Evolutionary conservation across 2,888 invertebrate species (phyloP).

Genomic region (Parascotia fuliginaria): DNA sequence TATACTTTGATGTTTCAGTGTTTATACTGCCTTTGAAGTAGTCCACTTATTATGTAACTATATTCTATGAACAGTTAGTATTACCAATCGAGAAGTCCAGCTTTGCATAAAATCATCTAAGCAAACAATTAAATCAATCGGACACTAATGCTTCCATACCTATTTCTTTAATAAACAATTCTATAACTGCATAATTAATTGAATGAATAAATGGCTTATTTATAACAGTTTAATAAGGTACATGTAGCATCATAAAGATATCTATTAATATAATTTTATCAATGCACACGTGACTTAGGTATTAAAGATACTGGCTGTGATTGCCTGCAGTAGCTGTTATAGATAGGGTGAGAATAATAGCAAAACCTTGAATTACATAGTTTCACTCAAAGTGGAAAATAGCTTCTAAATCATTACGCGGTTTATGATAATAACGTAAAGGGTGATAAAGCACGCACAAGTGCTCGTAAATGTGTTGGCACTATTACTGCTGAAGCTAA

Average conservation of each 20-base stretch:
- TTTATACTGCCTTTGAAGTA: slow-evolving; percentile 48
- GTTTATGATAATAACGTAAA: slow-evolving; percentile 65
- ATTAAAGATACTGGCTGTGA: slow-evolving; percentile 1
- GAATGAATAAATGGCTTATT: slow-evolving; percentile 17
- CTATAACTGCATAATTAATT: slow-evolving; percentile 1
- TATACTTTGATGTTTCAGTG: slow-evolving; percentile 58
- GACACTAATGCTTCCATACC: neutral
- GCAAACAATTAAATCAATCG: neutral
- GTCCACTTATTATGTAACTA: slow-evolving; percentile 27
- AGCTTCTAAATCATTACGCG: slow-evolving; percentile 58
- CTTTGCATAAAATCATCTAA: neutral
- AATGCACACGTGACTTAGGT: slow-evolving; percentile 28
- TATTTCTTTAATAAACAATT: slow-evolving; percentile 1
- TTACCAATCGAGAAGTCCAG: neutral
- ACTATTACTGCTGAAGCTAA: slow-evolving; percentile 48
- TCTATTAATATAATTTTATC: slow-evolving; percentile 20
- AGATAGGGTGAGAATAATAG: slow-evolving; percentile 36
- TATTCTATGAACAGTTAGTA: neutral
- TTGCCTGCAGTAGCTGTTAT: slow-evolving; percentile 5
- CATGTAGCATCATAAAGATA: slow-evolving; percentile 16
- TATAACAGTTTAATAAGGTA: slow-evolving; percentile 15
- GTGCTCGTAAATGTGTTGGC: slow-evolving; percentile 63
- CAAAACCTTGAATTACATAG: slow-evolving; percentile 48
- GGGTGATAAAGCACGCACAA: slow-evolving; percentile 76
- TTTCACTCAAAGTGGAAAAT: slow-evolving; percentile 56